Evolutionary conservation across 1,140 invertebrate species (phyloP).

Genomic region (Idris sp.): DNA sequence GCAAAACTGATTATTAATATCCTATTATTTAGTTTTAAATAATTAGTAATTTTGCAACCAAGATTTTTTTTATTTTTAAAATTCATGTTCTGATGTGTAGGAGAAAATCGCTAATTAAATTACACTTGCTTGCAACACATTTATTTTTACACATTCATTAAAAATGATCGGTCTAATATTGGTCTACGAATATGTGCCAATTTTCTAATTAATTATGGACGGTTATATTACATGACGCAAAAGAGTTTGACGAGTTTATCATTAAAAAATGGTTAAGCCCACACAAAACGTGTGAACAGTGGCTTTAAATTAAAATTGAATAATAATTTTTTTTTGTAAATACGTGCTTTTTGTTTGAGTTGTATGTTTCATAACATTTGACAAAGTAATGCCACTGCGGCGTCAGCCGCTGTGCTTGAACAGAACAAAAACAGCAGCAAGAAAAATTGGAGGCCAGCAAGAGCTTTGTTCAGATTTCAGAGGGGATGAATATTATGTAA

Average conservation of each 20-base stretch:
- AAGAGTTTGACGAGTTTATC: too few relatives aligned
- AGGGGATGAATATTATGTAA: too few relatives aligned
- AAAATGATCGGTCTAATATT: conserved; percentile 45
- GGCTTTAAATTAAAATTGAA: conserved; percentile 18
- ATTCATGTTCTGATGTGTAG: conserved; percentile 22
- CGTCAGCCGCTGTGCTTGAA: too few relatives aligned
- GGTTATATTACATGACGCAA: conserved; percentile 28
- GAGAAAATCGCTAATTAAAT: conserved; percentile 44
- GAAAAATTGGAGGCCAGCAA: too few relatives aligned
- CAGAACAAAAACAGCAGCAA: too few relatives aligned
- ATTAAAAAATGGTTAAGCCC: conserved; percentile 31
- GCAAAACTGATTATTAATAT: conserved; percentile 28
- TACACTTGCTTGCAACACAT: conserved; percentile 34
- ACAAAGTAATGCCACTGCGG: too few relatives aligned
- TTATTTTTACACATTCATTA: conserved; percentile 43
- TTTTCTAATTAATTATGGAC: conserved; percentile 53
- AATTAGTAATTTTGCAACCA: conserved; percentile 36
- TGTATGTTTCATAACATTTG: too few relatives aligned
- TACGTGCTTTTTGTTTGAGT: too few relatives aligned
- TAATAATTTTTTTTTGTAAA: too few relatives aligned
- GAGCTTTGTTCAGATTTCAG: too few relatives aligned
- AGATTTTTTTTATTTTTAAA: neutral
- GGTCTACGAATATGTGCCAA: conserved; percentile 37
- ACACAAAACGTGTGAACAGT: conserved; percentile 47
- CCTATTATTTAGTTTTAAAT: conserved; percentile 20